Percentiles rank a stretch among this genome's conserved stretches.
Evolutionary conservation across 2,888 invertebrate species (phyloP).

Genomic region (Kryphioiulus occultus): DNA sequence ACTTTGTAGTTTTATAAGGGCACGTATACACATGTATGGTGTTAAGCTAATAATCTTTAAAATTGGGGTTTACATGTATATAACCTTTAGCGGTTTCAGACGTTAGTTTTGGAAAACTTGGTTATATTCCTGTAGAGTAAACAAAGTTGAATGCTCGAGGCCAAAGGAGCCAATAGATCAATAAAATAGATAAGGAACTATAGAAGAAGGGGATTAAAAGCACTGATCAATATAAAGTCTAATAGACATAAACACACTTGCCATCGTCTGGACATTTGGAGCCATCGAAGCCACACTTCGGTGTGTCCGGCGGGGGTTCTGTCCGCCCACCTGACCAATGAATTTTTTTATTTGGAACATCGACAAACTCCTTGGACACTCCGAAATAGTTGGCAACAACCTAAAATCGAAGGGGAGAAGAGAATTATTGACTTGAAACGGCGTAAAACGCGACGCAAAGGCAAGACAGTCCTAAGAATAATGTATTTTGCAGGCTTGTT

Average conservation of each 20-base stretch:
- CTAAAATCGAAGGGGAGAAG: conserved; percentile 62
- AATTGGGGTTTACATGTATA: neutral
- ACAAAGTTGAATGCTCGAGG: neutral
- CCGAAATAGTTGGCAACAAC: conserved; percentile 92
- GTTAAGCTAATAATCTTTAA: conserved; percentile 3
- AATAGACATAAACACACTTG: conserved; percentile 66
- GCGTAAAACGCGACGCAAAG: neutral
- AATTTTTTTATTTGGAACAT: conserved; percentile 75
- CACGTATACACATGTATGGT: neutral
- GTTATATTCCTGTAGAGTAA: neutral
- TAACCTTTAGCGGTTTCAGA: neutral
- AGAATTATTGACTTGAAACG: neutral
- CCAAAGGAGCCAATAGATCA: neutral
- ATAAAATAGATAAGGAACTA: neutral
- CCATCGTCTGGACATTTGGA: conserved; percentile 86
- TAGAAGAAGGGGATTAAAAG: neutral
- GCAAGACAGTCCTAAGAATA: neutral
- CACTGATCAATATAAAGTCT: neutral
- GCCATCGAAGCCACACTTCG: conserved; percentile 90
- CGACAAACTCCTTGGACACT: conserved; percentile 76
- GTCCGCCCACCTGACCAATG: conserved; percentile 84
- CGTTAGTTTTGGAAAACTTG: neutral
- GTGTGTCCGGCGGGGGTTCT: conserved; percentile 80
- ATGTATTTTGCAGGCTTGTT: neutral
- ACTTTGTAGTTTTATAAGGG: neutral